Percentiles rank a stretch among this genome's conserved stretches.
These are phyloP conservation scores for Zygaena filipendulae DNA, from an alignment of 2,888 invertebrate species.

Conservation along the genomic window DNA sequence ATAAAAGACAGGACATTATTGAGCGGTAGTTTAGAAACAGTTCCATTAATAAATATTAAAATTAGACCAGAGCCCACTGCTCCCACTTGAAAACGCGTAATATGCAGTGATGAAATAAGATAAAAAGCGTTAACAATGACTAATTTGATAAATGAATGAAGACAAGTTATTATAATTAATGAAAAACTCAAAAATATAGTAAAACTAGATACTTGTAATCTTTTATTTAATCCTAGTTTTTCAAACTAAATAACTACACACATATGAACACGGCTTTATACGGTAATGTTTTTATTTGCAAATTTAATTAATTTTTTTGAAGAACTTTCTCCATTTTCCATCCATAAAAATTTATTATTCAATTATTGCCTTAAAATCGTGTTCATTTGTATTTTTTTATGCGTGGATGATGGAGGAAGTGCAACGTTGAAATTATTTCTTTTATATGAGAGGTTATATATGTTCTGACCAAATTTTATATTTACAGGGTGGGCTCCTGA, in stretches of 20 bases:
- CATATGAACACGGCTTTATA: conserved; percentile 41
- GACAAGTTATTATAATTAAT: too few relatives aligned
- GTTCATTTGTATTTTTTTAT: conserved; percentile 43
- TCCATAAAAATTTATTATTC: conserved; percentile 11
- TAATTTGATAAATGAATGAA: too few relatives aligned
- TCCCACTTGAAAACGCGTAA: conserved; percentile 23
- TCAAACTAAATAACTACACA: too few relatives aligned
- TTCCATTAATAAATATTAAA: conserved; percentile 22
- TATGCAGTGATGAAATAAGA: too few relatives aligned
- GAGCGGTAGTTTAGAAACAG: conserved; percentile 32
- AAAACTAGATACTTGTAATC: too few relatives aligned
- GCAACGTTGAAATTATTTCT: too few relatives aligned
- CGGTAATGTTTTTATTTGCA: conserved; percentile 30
- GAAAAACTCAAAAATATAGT: too few relatives aligned
- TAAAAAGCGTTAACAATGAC: too few relatives aligned
- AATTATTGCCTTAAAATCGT: conserved; percentile 20
- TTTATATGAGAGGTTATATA: too few relatives aligned
- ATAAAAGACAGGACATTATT: conserved; percentile 3
- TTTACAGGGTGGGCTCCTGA: conserved; percentile 33
- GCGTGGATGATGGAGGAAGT: conserved; percentile 52
- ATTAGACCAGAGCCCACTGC: conserved; percentile 28
- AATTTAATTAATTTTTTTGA: conserved; percentile 10
- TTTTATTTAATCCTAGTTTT: too few relatives aligned
- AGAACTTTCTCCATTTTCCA: conserved; percentile 49
- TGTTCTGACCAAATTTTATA: too few relatives aligned